Evolutionary conservation across 2,797 vertebrate genomes (phyloP).

Genomic region (Alauda arvensis): DNA sequence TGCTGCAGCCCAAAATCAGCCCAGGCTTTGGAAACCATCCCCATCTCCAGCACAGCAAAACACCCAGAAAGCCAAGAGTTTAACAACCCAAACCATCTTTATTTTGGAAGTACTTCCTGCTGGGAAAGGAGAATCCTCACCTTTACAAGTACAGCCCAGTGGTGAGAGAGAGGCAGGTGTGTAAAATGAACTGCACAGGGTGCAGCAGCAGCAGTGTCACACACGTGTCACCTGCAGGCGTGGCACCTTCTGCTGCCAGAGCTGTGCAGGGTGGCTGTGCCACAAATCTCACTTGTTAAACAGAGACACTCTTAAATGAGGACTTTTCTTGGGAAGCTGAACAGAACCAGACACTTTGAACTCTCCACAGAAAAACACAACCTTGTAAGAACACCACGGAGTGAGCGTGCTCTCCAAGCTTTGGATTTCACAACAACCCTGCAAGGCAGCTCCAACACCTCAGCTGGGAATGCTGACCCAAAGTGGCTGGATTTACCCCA

Average conservation of each 20-base stretch:
- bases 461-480: neutral
- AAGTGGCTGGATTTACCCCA: neutral
- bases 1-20: neutral
- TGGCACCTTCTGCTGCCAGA: neutral
- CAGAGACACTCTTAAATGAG: neutral
- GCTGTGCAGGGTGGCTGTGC: neutral
- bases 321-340: neutral
- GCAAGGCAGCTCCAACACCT: neutral
- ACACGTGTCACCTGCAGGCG: neutral
- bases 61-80: neutral
- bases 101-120: slow-evolving; percentile 20
- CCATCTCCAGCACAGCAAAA: neutral
- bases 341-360: neutral
- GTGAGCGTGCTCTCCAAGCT: neutral
- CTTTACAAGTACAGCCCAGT: neutral
- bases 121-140: neutral
- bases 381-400: neutral
- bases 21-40: neutral
- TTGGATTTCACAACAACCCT: neutral
- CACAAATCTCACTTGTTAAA: rapidly evolving
- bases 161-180: neutral
- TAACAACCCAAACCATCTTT: slow-evolving; percentile 38
- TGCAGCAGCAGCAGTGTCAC: neutral
- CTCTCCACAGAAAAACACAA: neutral
- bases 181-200: neutral